phyloP scores from a whole-genome alignment of 2,888 invertebrate species.

The Alitta virens region DNA sequence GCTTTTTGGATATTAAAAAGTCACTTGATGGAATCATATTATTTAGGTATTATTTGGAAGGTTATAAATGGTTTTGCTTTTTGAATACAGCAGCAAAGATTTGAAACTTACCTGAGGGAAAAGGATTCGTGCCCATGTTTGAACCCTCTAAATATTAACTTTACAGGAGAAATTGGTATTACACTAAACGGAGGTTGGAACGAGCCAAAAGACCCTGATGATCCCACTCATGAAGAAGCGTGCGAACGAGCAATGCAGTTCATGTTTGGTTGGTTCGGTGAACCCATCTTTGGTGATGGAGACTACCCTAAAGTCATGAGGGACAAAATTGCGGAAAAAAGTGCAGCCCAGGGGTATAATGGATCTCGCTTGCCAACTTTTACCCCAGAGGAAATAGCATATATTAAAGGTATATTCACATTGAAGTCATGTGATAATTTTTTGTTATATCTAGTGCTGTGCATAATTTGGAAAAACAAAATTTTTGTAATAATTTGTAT shows the following conservation, averaged over 20 bases:
- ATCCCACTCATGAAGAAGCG: conserved; percentile 15
- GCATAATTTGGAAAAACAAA: too few relatives aligned
- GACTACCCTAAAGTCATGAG: conserved; percentile 40
- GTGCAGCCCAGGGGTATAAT: conserved; percentile 33
- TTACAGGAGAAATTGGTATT: conserved; percentile 27
- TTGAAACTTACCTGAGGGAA: too few relatives aligned
- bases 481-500: too few relatives aligned
- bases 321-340: conserved; percentile 33
- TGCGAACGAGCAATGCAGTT: conserved; percentile 23
- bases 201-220: conserved; percentile 21
- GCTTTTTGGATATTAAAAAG: too few relatives aligned
- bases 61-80: too few relatives aligned
- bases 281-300: conserved; percentile 47
- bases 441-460: too few relatives aligned
- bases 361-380: conserved; percentile 43
- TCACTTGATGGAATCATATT: too few relatives aligned
- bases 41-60: too few relatives aligned
- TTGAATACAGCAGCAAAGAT: too few relatives aligned
- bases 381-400: conserved; percentile 37
- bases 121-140: too few relatives aligned
- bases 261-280: conserved; percentile 46
- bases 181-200: conserved; percentile 28
- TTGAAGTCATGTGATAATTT: too few relatives aligned
- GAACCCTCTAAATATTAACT: too few relatives aligned
- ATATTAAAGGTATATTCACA: conserved; percentile 32